Evolutionary conservation across 2,888 invertebrate genomes (phyloP), one percentile per base, ranked within the genome.

Genomic region (Pandemis heparana): DNA sequence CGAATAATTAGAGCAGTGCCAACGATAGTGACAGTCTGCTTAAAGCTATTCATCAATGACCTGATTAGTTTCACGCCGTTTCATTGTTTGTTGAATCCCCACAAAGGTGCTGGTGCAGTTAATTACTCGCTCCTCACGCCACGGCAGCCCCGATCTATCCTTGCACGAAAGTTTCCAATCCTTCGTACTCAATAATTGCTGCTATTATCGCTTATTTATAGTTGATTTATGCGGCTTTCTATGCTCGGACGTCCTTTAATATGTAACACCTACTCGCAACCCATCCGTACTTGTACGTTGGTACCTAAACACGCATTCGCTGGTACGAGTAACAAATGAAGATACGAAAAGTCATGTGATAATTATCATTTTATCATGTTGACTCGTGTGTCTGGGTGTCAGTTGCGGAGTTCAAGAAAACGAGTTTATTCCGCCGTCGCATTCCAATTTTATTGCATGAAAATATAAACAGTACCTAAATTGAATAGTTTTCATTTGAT

Each of bases 381-480:
- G 41, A 48, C 59, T 59, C 60, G 39, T 65, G 60, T 71, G 56
- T 64, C 56, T 41, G 46, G 64, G 70, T 41, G 32, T 41, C 18
- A 39, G 23, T 18, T 32, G 51, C 51, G 60, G 9, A 46, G 41
- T 60, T 39, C 70, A 92, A 88, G 85, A 87, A 91, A 92, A 90
- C 85, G 81, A 80, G 70, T 73, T 74, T 75, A 72, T 75, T 94
- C 86, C 94, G 94, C 94, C 94, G 87, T 94, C 93, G 88, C 94
- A 94, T 93, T 92, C 89, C 87, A 77, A 12, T 12, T 94, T 85
- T 94, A 94, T 92, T 94, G 92, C 84, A 92, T 88, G 91, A 94
- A 93, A 94, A 92, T 82, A 89, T 60, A 64, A 70, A 74, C 48
- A 67, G 53, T 70, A n/a, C n/a, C n/a, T n/a, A 43, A 61, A 60